Percentiles rank a stretch among this genome's conserved stretches.
Conservation (phyloP, 2,888 invertebrate genomes). For the Aricia artaxerxes region DNA sequence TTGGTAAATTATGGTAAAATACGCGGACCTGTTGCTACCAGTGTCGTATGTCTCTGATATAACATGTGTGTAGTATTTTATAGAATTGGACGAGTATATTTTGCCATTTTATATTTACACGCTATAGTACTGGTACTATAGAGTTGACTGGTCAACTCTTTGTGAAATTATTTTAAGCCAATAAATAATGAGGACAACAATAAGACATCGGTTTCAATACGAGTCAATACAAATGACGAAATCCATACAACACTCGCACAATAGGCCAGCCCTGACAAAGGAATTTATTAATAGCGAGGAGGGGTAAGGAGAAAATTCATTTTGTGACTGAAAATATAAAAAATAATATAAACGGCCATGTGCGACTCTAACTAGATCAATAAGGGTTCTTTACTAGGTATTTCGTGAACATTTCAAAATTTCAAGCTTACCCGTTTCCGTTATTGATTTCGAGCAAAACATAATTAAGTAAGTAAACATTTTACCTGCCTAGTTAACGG, state of each 20-base stretch:
- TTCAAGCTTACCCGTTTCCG: not conserved
- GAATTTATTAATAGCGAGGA: not conserved
- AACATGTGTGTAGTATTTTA: not conserved
- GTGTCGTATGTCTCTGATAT: not conserved
- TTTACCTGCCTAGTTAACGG: no score
- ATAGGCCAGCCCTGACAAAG: slow-evolving; percentile 1
- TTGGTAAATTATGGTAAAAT: no score
- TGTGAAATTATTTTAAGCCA: not conserved
- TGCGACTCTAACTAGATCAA: not conserved
- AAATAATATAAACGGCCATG: not conserved
- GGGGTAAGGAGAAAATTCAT: not conserved
- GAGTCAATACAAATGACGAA: not conserved
- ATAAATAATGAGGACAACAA: not conserved
- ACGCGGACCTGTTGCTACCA: no score
- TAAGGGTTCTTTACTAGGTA: not conserved
- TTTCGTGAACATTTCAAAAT: not conserved
- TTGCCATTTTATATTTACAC: not conserved
- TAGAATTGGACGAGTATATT: not conserved
- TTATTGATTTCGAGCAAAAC: not conserved
- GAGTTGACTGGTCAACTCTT: not conserved
- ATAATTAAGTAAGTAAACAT: no score
- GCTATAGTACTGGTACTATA: no score
- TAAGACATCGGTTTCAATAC: slow-evolving; percentile 5
- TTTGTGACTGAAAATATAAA: not conserved
- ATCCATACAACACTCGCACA: slow-evolving; percentile 4